Conservation (phyloP, 2,888 invertebrate species). For the Micoletzkya japonica region DNA sequence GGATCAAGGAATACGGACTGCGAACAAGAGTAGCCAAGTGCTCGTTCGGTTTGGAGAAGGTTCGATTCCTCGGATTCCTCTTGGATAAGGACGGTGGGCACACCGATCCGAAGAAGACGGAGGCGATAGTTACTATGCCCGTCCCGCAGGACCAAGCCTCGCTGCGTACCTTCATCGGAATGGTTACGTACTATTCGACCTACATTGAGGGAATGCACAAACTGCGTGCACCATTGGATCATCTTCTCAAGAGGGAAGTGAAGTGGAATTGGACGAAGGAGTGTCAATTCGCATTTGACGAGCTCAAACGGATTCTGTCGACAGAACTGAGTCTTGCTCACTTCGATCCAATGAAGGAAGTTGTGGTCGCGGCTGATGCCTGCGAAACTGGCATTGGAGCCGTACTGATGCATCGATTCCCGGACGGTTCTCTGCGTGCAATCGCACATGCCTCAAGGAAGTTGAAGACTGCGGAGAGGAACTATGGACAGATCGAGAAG, state of each 20-base stretch:
- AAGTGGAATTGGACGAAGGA: conserved; percentile 36
- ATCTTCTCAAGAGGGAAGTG: conserved; percentile 36
- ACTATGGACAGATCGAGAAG: conserved; percentile 53
- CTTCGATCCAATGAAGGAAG: conserved; percentile 53
- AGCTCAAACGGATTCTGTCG: conserved; percentile 46
- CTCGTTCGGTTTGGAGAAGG: conserved; percentile 29
- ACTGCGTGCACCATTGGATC: conserved; percentile 44
- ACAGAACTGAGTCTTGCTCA: conserved; percentile 53
- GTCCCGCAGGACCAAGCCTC: conserved; percentile 20
- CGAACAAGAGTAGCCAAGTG: conserved; percentile 32
- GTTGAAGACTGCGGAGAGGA: conserved; percentile 36
- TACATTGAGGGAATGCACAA: conserved; percentile 11
- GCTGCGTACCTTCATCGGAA: conserved; percentile 29
- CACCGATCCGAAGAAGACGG: conserved; percentile 30
- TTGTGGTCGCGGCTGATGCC: conserved; percentile 61
- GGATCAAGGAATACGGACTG: conserved; percentile 31
- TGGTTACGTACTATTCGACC: conserved; percentile 31
- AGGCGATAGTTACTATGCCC: conserved; percentile 31
- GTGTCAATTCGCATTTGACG: conserved; percentile 34
- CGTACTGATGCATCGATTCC: conserved; percentile 40
- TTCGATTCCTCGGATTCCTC: conserved; percentile 34
- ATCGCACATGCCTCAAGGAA: conserved; percentile 36
- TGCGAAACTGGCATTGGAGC: conserved; percentile 61
- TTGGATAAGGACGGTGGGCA: conserved; percentile 28
- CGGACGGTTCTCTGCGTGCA: conserved; percentile 50